Evolutionary conservation across 2,113 vertebrate species (phyloP), one percentile per base, ranked within the genome.

Genomic region (Pterophyllum scalare): DNA sequence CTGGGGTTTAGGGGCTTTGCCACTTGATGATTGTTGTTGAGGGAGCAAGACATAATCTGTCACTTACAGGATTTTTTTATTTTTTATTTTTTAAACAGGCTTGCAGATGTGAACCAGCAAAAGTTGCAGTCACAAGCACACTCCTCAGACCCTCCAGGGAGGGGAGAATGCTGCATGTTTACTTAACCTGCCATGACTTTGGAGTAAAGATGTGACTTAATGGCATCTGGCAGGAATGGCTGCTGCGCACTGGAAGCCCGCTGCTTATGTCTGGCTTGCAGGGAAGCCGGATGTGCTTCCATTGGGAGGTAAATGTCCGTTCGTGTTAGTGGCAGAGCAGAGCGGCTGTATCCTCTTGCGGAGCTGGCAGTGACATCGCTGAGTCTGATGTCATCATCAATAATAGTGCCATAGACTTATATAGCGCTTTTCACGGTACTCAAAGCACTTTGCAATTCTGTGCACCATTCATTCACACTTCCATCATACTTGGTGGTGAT

Each of bases 151-250:
- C 75, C 81, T 75, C 8, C 38, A 26, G 77, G 77, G 79, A 80
- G 19, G 31, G 62, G 26, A 38, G 64, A 80, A 81, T 61, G 61
- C 67, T 74, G 26, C 49, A 12, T 13, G 35, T 82, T 88, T 72
- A 72, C 74, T 54, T 87, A 77, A 82, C 59, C 79, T 24, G 79
- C 82, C 79, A 38, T 40, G 77, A 15, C 9, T 92, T 87, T 28
- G 61, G 75, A 67, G 82, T 31, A 76, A 79, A 91, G 60, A 83
- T 85, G 82, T 90, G 87, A 90, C 57, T 52, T 83, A 81, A 91
- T 81, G 87, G 67, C 80, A 83, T 91, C 77, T 94, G 92, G 84
- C 89, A 91, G 86, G 82, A 83, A 81, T 61, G 87, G 81, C 85
- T 84, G 90, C 91, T 81, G 86, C 2, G 1, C 80, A 46, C 74